Evolutionary conservation across 2,113 vertebrate genomes (phyloP).

Genomic region (Gymnorhina tibicen): DNA sequence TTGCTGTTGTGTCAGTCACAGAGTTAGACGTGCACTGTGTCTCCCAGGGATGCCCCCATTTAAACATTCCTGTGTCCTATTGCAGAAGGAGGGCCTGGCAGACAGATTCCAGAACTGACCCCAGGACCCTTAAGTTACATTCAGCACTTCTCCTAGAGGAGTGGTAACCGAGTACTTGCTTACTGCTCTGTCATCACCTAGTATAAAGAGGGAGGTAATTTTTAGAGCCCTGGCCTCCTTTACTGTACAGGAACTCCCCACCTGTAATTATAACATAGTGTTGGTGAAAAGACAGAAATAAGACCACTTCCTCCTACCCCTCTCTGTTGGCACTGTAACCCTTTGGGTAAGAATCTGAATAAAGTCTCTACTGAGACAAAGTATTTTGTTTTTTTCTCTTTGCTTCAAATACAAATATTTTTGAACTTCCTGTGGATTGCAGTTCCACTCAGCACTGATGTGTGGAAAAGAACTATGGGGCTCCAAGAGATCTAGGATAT

Average conservation of each 20-base stretch:
- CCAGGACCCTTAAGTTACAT: background rate
- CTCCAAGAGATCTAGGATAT: background rate
- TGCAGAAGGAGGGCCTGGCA: background rate
- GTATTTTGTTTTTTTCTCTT: background rate
- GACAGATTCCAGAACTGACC: background rate
- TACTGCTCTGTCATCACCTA: background rate
- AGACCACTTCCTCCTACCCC: background rate
- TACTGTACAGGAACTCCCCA: background rate
- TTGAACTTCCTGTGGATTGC: background rate
- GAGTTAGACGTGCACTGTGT: background rate
- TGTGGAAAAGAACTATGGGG: background rate
- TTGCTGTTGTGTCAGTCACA: background rate
- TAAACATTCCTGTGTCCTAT: background rate
- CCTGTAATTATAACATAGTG: background rate
- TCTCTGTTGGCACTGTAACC: slow-evolving; percentile 32
- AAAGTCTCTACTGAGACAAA: slow-evolving; percentile 57
- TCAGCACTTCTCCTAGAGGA: background rate
- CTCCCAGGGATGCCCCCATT: background rate
- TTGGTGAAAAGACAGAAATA: slow-evolving; percentile 31
- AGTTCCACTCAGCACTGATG: background rate
- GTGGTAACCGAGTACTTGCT: background rate
- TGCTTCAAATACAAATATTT: background rate
- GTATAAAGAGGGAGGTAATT: background rate
- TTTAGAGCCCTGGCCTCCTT: background rate
- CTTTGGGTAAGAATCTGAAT: slow-evolving; percentile 41